A percentile compares a stretch with the other conserved stretches of the same genome.
Evolutionary conservation across 2,113 vertebrate genomes (phyloP).

Genomic region (Alosa alosa): DNA sequence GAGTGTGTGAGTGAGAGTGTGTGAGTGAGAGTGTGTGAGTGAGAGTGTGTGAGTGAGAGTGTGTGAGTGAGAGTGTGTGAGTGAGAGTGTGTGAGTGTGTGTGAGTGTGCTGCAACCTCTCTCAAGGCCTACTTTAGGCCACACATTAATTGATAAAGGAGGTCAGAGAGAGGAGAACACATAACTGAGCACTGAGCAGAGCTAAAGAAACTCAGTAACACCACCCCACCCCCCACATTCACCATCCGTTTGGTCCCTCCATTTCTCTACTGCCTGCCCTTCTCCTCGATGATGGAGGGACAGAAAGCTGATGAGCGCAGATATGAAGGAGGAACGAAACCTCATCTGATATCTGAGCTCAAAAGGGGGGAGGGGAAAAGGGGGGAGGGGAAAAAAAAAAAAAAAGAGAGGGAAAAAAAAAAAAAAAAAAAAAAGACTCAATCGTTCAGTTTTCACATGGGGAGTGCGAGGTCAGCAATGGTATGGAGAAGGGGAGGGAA

Average conservation of each 20-base stretch:
- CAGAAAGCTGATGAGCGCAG: constrained; percentile 26
- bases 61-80: no score
- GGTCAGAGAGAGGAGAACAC: neutral
- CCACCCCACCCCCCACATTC: constrained; percentile 47
- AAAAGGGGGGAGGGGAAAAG: constrained; percentile 10
- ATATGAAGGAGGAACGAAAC: constrained; percentile 36
- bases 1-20: neutral
- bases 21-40: neutral
- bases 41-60: neutral
- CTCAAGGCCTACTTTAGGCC: neutral
- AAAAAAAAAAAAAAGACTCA: neutral
- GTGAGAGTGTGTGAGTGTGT: constrained; percentile 26
- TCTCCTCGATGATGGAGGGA: neutral
- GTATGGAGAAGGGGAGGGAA: constrained; percentile 6
- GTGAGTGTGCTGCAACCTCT: constrained; percentile 16
- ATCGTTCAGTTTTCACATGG: neutral
- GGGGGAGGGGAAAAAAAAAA: constrained; percentile 17
- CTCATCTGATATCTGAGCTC: constrained; percentile 41
- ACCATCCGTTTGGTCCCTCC: constrained; percentile 17
- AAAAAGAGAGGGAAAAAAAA: constrained; percentile 6
- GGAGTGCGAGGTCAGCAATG: neutral
- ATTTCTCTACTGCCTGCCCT: neutral
- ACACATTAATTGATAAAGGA: neutral
- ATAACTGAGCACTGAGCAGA: neutral
- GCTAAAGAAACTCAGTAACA: neutral